Percentiles rank a stretch among this genome's conserved stretches.
Conservation (phyloP, 2,797 vertebrate genomes). For the Pseudochromis fuscus region DNA sequence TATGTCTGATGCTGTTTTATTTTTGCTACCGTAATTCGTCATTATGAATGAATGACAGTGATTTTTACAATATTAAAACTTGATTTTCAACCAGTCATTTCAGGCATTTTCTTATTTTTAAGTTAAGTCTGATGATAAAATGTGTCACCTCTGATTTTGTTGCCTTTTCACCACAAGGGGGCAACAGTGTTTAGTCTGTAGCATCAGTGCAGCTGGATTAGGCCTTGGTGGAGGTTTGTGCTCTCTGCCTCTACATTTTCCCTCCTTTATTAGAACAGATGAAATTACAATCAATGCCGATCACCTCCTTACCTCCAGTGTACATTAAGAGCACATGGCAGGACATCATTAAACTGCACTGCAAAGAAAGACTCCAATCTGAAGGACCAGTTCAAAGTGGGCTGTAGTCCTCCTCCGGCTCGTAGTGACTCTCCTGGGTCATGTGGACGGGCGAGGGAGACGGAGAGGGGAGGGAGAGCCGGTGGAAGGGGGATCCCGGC, state of each 20-base stretch:
- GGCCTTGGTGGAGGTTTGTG: no score
- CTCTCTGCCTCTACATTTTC: background rate
- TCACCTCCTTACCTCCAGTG: background rate
- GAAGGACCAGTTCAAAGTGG: conserved; percentile 68
- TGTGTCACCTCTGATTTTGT: no score
- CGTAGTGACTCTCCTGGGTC: conserved; percentile 33
- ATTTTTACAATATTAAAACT: conserved; percentile 78
- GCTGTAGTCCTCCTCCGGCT: conserved; percentile 72
- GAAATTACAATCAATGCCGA: background rate
- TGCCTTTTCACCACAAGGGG: no score
- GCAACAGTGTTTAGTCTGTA: no score
- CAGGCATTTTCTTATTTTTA: background rate
- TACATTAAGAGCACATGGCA: conserved; percentile 14
- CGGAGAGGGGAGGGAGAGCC: conserved; percentile 62
- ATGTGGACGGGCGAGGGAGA: conserved; percentile 37
- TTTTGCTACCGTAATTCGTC: conserved; percentile 65
- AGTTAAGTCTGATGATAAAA: no score
- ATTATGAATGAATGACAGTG: conserved; percentile 44
- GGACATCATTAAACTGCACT: background rate
- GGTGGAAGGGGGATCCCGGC: conserved; percentile 60
- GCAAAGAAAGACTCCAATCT: background rate
- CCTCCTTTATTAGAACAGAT: background rate
- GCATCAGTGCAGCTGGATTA: no score
- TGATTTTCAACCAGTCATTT: conserved; percentile 51
- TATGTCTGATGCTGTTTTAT: conserved; percentile 63